A percentile compares a stretch with the other conserved stretches of the same genome.
Evolutionary conservation across 2,888 invertebrate species (phyloP).

Genomic region (Argynnis bischoffii): DNA sequence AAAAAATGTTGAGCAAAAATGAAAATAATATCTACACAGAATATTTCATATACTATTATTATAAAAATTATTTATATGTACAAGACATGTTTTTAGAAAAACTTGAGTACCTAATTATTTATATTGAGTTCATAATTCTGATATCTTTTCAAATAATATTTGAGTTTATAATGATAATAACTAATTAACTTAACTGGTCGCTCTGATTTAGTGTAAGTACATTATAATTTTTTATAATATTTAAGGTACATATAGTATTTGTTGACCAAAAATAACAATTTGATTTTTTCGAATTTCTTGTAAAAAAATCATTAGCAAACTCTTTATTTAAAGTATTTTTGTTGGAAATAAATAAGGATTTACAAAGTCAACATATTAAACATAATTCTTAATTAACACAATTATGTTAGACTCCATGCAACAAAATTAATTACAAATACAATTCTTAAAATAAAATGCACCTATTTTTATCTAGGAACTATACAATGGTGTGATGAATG

Average conservation of each 20-base stretch:
- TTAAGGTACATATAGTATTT: background rate
- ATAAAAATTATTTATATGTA: slow-evolving; percentile 13
- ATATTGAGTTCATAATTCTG: background rate
- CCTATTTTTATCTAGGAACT: slow-evolving; percentile 75
- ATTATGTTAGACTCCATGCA: slow-evolving; percentile 24
- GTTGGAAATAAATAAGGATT: slow-evolving; percentile 14
- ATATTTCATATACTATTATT: slow-evolving; percentile 5
- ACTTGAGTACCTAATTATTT: background rate
- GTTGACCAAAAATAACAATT: background rate
- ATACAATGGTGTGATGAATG: slow-evolving; percentile 50
- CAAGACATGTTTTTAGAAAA: background rate
- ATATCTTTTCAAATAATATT: background rate
- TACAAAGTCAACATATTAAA: slow-evolving; percentile 14
- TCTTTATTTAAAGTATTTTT: background rate
- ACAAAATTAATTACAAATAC: slow-evolving; percentile 39
- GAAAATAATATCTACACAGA: slow-evolving; percentile 20
- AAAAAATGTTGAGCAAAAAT: slow-evolving; percentile 29
- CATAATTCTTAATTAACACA: slow-evolving; percentile 18
- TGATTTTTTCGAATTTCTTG: background rate
- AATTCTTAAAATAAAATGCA: slow-evolving; percentile 70
- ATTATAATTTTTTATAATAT: background rate
- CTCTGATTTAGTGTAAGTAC: slow-evolving; percentile 4
- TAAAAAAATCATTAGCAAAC: background rate
- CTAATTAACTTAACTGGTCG: background rate
- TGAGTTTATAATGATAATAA: background rate